phyloP scores from a whole-genome alignment of 2,888 invertebrate species.

The Luperina testacea region DNA sequence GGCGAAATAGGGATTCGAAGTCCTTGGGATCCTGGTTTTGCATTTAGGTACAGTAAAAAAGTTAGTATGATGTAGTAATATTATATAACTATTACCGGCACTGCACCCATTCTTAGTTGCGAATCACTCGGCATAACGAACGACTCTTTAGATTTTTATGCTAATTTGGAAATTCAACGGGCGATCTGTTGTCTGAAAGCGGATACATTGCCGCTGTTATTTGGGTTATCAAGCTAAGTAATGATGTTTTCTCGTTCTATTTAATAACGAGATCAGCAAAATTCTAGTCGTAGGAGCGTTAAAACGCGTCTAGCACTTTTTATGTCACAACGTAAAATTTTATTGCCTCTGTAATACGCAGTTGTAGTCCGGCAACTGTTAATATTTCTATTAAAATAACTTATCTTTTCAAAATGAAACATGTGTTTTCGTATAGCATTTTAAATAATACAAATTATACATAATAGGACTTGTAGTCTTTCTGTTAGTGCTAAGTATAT shows the following conservation, averaged over 20 bases:
- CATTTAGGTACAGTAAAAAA: not conserved
- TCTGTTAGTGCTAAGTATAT: conserved; percentile 19
- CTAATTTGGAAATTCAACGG: conserved; percentile 62
- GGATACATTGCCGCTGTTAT: conserved; percentile 51
- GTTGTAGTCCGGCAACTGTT: conserved; percentile 6
- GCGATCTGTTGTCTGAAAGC: conserved; percentile 57
- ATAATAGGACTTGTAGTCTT: conserved; percentile 32
- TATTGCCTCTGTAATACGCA: conserved; percentile 21
- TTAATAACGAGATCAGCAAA: conserved; percentile 45
- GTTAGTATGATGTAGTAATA: not conserved
- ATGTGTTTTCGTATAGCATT: conserved; percentile 15
- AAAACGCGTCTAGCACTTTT: conserved; percentile 18
- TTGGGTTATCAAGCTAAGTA: conserved; percentile 52
- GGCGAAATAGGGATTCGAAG: not conserved
- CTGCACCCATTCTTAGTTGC: conserved; percentile 39
- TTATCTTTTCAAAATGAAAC: conserved; percentile 44
- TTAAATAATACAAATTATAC: conserved; percentile 33
- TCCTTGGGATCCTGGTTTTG: not conserved
- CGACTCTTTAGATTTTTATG: conserved; percentile 52
- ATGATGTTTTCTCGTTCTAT: conserved; percentile 57
- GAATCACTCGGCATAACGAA: conserved; percentile 48
- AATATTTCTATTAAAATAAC: conserved; percentile 30
- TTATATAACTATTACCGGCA: not conserved
- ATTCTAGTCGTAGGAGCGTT: conserved; percentile 31
- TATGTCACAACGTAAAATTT: conserved; percentile 11